phyloP scores from a whole-genome alignment of 2,888 invertebrate species.

The Ptycholaimellus sp. region DNA sequence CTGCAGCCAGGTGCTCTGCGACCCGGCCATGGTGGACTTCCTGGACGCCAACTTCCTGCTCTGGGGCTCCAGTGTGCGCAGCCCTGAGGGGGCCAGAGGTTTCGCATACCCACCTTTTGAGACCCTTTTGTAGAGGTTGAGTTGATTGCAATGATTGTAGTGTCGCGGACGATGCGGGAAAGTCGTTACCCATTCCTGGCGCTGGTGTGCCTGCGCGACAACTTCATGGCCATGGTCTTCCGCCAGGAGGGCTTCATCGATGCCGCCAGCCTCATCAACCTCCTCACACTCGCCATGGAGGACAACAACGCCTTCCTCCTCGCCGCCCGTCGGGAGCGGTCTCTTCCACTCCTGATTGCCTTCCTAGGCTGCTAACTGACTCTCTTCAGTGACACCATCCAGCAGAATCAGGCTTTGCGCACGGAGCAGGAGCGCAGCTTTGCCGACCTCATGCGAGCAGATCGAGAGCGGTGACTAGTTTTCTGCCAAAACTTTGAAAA shows the following conservation, averaged over 20 bases:
- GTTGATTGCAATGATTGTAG: constrained; percentile 27
- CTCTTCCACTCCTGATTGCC: too few relatives aligned
- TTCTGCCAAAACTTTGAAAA: too few relatives aligned
- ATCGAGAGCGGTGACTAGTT: too few relatives aligned
- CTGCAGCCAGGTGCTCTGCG: constrained; percentile 37
- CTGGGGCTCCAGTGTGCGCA: constrained; percentile 73
- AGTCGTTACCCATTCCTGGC: constrained; percentile 62
- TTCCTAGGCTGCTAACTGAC: too few relatives aligned
- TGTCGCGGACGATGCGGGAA: constrained; percentile 60
- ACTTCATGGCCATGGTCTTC: constrained; percentile 69
- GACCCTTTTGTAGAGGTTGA: constrained; percentile 1
- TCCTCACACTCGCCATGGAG: constrained; percentile 48
- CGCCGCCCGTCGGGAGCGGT: constrained; percentile 62
- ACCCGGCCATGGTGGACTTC: constrained; percentile 49
- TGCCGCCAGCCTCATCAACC: constrained; percentile 43
- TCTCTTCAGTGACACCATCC: too few relatives aligned
- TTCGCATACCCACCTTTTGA: constrained; percentile 6
- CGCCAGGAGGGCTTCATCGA: constrained; percentile 63
- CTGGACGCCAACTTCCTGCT: constrained; percentile 51
- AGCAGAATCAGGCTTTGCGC: too few relatives aligned
- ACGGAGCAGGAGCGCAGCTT: too few relatives aligned
- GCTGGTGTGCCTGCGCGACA: constrained; percentile 62
- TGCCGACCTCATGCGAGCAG: too few relatives aligned
- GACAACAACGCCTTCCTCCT: constrained; percentile 67
- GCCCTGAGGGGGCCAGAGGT: constrained; percentile 62